A percentile compares a stretch with the other conserved stretches of the same genome.
Evolutionary conservation across 1,140 invertebrate species (phyloP).

Genomic region (Choristoneura fumiferana): DNA sequence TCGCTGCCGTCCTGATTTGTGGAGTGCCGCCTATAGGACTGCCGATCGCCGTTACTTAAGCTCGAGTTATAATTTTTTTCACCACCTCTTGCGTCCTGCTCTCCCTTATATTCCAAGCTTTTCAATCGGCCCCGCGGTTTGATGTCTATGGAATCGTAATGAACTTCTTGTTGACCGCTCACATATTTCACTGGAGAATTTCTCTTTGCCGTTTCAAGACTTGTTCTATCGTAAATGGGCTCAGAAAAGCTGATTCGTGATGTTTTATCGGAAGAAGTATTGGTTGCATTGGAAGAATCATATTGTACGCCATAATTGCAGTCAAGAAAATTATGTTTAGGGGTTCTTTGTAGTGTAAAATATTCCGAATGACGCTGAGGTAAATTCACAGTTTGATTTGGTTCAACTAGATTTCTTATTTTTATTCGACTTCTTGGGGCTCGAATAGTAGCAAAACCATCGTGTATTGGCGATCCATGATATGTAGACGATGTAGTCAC

Average conservation of each 20-base stretch:
- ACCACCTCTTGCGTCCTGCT: slow-evolving; percentile 44
- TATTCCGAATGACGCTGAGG: slow-evolving; percentile 75
- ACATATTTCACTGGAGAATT: slow-evolving; percentile 61
- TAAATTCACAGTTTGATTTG: slow-evolving; percentile 63
- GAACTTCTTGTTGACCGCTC: slow-evolving; percentile 57
- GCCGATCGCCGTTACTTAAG: slow-evolving; percentile 64
- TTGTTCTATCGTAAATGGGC: slow-evolving; percentile 75
- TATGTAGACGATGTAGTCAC: slow-evolving; percentile 68
- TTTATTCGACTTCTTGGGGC: slow-evolving; percentile 79
- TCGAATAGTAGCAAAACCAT: slow-evolving; percentile 90
- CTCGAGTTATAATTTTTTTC: slow-evolving; percentile 55
- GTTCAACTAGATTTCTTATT: slow-evolving; percentile 72
- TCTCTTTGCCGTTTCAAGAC: slow-evolving; percentile 56
- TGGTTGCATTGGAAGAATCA: slow-evolving; percentile 46
- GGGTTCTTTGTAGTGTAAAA: slow-evolving; percentile 72
- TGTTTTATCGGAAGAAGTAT: slow-evolving; percentile 48
- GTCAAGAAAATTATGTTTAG: slow-evolving; percentile 69
- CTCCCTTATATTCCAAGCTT: slow-evolving; percentile 57
- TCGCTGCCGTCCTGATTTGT: slow-evolving; percentile 58
- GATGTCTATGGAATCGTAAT: slow-evolving; percentile 76
- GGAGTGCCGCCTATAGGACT: slow-evolving; percentile 52
- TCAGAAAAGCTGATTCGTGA: slow-evolving; percentile 66
- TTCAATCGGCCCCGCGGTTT: slow-evolving; percentile 65
- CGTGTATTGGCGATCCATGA: slow-evolving; percentile 83
- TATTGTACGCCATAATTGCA: slow-evolving; percentile 69